Evolutionary conservation across 30 jellyfish, hydroid and myxozoan genomes (phyloP), one percentile per base, ranked within the genome.

Genomic region (Catostylus mosaicus): DNA sequence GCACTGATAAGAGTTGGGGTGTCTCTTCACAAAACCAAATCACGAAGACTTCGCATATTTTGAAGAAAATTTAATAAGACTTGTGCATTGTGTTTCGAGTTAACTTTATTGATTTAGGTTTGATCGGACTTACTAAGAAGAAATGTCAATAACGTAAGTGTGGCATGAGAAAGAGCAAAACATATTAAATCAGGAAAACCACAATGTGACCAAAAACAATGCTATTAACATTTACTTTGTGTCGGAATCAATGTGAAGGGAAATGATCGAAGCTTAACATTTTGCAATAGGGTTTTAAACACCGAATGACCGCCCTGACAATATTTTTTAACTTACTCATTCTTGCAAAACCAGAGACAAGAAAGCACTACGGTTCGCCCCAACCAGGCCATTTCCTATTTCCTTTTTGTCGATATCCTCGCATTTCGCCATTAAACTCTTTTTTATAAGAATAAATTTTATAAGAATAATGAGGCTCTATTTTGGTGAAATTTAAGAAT

Each of bases 151-250:
- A 52, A 8, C 30, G 9, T 11, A 11, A 52, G 71, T 59, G 71
- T 22, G 37, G 38, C 38, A 5, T 20, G 1, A 4, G 71, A 22
- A 43, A 43, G 37, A 23, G 40, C 40, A 59, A 1, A 27, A 16
- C 38, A 59, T 59, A 24, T 0, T 23, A 12, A 59, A 59, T 59
- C 36, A 59, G 71, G 71, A 59, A 59, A 59, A 23, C 71, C 71
- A 24, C 71, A 24, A 59, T 59, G 26, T 16, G 71, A 3, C 33
- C 24, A 26, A 3, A 7, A 7, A 59, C 71, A 59, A 59, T 59
- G 71, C 40, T 5, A n/a, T 18, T 24, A 22, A 59, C 11, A 59
- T 59, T 27, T 24, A 22, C 2, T 59, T 59, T 59, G 71, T 59
- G n/a, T 7, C 11, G 38, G 71, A 18, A 59, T 59, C 4, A 59